phyloP scores from a whole-genome alignment of 2,113 vertebrate genomes.

The Macquaria australasica region DNA sequence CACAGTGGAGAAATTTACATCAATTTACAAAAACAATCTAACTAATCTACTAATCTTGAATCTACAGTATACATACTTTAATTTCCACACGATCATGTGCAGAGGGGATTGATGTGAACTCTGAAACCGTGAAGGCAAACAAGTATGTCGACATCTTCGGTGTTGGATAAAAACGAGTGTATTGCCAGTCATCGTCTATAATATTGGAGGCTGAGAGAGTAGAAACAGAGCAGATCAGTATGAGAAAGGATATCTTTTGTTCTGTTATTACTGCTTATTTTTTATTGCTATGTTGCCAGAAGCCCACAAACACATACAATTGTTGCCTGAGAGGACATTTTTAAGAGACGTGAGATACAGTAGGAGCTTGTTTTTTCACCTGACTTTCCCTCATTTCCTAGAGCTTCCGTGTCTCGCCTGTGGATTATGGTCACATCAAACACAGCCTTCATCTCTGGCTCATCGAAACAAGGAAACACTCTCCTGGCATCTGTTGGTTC shows the following conservation, averaged over 20 bases:
- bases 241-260: not conserved
- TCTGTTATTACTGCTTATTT: not conserved
- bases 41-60: not conserved
- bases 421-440: constrained; percentile 89
- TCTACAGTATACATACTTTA: constrained; percentile 60
- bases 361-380: constrained; percentile 38
- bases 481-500: constrained; percentile 87
- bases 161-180: constrained; percentile 64
- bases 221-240: not conserved
- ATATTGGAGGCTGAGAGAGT: fast-evolving
- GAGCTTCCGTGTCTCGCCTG: not conserved
- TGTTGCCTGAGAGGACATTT: not conserved
- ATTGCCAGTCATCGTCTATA: constrained; percentile 55
- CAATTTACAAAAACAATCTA: not conserved
- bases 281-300: not conserved
- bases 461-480: constrained; percentile 96
- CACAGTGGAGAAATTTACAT: too few species aligned
- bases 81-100: fast-evolving
- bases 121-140: constrained; percentile 79
- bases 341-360: not conserved
- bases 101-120: fast-evolving
- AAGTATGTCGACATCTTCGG: constrained; percentile 85
- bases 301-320: not conserved
- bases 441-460: constrained; percentile 93
- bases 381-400: constrained; percentile 78